These are phyloP conservation scores for Synanthedon andrenaeformis DNA, from an alignment of 2,888 invertebrate species.

Conservation along the genomic window DNA sequence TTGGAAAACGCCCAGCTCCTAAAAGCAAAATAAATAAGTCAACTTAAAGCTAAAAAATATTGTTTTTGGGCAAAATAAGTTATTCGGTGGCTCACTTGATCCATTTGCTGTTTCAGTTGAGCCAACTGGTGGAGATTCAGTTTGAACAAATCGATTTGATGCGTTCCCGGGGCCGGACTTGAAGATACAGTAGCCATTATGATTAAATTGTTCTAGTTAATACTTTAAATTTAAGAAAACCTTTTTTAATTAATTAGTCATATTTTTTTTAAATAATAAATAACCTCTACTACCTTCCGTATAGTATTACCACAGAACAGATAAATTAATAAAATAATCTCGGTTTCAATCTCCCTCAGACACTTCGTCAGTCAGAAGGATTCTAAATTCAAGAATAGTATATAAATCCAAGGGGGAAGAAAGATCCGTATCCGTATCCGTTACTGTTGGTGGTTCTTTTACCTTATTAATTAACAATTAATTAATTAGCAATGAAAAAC, in stretches of 20 bases:
- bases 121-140: conserved; percentile 84
- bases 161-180: conserved; percentile 74
- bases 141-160: conserved; percentile 85
- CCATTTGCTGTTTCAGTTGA: conserved; percentile 87
- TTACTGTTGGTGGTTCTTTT: too few relatives aligned
- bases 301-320: too few relatives aligned
- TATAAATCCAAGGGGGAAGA: too few relatives aligned
- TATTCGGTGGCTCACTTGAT: conserved; percentile 71
- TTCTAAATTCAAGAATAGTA: too few relatives aligned
- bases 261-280: background rate
- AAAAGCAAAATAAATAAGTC: conserved; percentile 17
- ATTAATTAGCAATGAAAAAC: too few relatives aligned
- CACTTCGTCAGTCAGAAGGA: too few relatives aligned
- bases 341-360: too few relatives aligned
- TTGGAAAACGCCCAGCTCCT: conserved; percentile 90
- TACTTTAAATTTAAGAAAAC: too few relatives aligned
- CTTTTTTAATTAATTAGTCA: conserved; percentile 1
- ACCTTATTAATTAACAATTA: too few relatives aligned
- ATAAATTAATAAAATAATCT: too few relatives aligned
- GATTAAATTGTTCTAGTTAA: conserved; percentile 4
- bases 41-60: conserved; percentile 2
- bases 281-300: too few relatives aligned
- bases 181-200: conserved; percentile 73
- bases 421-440: too few relatives aligned
- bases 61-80: background rate